These are phyloP conservation scores for Pseudolycoriella hygida DNA, from an alignment of 2,888 invertebrate species.

Conservation along the genomic window DNA sequence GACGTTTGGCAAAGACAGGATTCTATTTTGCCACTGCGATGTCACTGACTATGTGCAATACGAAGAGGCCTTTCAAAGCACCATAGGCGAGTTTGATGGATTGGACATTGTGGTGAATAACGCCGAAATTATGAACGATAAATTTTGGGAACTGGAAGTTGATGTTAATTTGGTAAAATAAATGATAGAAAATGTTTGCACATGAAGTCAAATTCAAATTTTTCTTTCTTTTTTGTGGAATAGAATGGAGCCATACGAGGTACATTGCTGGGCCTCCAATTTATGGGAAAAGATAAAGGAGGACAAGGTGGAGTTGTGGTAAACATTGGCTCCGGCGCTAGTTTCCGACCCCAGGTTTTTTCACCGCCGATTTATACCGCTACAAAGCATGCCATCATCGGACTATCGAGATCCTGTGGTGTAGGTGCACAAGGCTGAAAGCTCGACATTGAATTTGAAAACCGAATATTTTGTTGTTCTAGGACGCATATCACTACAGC, in stretches of 20 bases:
- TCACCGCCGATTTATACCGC: constrained; percentile 63
- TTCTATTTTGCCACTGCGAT: constrained; percentile 55
- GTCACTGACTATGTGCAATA: constrained; percentile 64
- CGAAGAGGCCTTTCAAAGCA: constrained; percentile 59
- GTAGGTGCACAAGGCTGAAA: constrained; percentile 29
- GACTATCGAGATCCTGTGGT: constrained; percentile 54
- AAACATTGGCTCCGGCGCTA: constrained; percentile 57
- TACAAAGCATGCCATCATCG: constrained; percentile 58
- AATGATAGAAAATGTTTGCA: no score
- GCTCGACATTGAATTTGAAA: background rate
- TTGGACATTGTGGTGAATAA: constrained; percentile 66
- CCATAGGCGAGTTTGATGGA: constrained; percentile 49
- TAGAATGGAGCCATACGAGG: constrained; percentile 64
- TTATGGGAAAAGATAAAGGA: constrained; percentile 57
- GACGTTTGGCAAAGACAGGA: constrained; percentile 48
- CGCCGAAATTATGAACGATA: constrained; percentile 61
- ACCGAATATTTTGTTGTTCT: no score
- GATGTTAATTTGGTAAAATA: constrained; percentile 62
- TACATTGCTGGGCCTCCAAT: constrained; percentile 52
- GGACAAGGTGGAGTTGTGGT: constrained; percentile 59
- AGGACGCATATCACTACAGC: constrained; percentile 57
- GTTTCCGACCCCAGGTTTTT: constrained; percentile 48
- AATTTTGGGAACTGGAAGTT: constrained; percentile 57
- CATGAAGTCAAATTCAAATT: no score
- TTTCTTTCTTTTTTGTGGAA: background rate